A percentile compares a stretch with the other conserved stretches of the same genome.
phyloP scores from a whole-genome alignment of 2,888 invertebrate species.

The Dichetophora obliterata region DNA sequence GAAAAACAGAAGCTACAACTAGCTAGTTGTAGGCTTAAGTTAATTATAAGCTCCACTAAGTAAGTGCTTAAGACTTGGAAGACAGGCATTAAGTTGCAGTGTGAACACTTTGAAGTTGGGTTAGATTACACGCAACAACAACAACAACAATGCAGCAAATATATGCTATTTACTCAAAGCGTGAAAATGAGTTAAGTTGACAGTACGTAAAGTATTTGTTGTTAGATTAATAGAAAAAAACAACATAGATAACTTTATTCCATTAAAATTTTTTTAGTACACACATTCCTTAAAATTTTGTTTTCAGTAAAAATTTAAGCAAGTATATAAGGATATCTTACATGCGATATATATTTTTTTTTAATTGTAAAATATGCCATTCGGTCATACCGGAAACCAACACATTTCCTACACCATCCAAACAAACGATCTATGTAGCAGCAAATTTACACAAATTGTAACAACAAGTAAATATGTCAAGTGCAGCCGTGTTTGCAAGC shows the following conservation, averaged over 20 bases:
- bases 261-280: not conserved
- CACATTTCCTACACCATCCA: constrained; percentile 41
- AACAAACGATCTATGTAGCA: not conserved
- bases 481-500: constrained; percentile 56
- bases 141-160: constrained; percentile 33
- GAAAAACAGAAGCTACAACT: constrained; percentile 4
- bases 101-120: constrained; percentile 37
- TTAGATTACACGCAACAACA: constrained; percentile 37
- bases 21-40: constrained; percentile 28
- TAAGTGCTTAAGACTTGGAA: constrained; percentile 32
- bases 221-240: not conserved
- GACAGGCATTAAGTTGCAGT: constrained; percentile 33
- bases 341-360: not conserved
- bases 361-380: constrained; percentile 51
- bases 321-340: not conserved
- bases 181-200: too few species aligned
- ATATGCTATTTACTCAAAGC: not conserved
- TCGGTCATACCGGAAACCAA: constrained; percentile 51
- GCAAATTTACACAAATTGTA: constrained; percentile 19
- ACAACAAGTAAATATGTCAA: constrained; percentile 66
- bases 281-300: too few species aligned
- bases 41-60: constrained; percentile 38
- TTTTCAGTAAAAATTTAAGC: not conserved
- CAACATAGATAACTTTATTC: not conserved
- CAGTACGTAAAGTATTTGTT: not conserved